Base-by-base conservation (phyloP, 2,888 invertebrate species). In the Clunio marinus region DNA sequence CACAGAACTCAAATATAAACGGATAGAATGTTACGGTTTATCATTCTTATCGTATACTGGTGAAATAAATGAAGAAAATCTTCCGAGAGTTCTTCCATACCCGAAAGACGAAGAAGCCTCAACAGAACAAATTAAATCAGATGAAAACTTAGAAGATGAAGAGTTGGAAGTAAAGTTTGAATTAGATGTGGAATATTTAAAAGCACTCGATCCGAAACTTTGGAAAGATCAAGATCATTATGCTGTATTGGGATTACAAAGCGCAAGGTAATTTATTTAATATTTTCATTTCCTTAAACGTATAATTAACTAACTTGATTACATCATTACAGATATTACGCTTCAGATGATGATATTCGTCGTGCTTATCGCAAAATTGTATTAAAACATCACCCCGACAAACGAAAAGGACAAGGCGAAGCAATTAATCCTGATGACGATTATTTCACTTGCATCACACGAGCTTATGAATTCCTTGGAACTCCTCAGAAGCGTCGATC, bases 221-320 rank as follows among this genome's bases (percentile, higher is more conserved):
- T 98, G 96, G 96, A 97, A 96, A 82, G 87, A 92, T 74, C 97
- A 98, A 80, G 98, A 98, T 79, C 98, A 98, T 78, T 98, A 98
- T 79, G 90, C 89, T 37, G 96, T 99, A 15, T 81, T 99, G 70
- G 98, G 99, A 63, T 84, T 99, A 73, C 88, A 87, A 73, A 86
- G 88, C 70, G 71, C 76, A 68, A 76, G 79, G 78, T 77, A 72
- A 71, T 8, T 17, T 17, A 51, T n/a, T 13, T 24, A 1, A 10
- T 58, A 10, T 35, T 60, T 28, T 1, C 15, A 17, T 17, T 27
- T 60, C 4, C 17, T 58, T 3, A 58, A 60, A 27, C 32, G 37
- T 28, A 35, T 60, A 60, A 32, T 27, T 57, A n/a, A n/a, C n/a
- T n/a, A n/a, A n/a, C n/a, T 3, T 51, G 20, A 8, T 32, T 32